Evolutionary conservation across 2,888 invertebrate genomes (phyloP).

Genomic region (Cheilosia scutellata): DNA sequence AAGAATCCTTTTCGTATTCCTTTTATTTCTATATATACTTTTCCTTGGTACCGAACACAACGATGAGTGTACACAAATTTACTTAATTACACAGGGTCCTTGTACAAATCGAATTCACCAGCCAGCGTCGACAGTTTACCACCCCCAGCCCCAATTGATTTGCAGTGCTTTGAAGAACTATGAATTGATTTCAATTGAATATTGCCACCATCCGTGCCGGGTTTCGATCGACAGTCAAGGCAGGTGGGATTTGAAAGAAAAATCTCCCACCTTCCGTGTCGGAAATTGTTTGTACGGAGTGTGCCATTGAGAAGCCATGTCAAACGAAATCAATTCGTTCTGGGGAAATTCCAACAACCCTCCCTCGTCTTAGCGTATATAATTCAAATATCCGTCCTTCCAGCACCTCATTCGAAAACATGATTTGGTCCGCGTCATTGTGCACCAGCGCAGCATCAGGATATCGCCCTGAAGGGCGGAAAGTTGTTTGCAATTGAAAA

Average conservation of each 20-base stretch:
- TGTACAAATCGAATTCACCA: constrained; percentile 25
- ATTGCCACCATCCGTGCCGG: constrained; percentile 17
- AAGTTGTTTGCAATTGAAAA: constrained; percentile 69
- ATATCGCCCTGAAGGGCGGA: constrained; percentile 21
- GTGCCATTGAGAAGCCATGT: constrained; percentile 17
- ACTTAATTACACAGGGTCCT: constrained; percentile 46
- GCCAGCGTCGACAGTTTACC: not conserved
- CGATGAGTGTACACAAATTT: constrained; percentile 21
- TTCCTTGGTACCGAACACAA: not conserved
- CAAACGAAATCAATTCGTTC: constrained; percentile 61
- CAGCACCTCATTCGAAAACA: constrained; percentile 37
- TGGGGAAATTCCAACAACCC: not conserved
- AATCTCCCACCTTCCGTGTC: not conserved
- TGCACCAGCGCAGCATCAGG: constrained; percentile 23
- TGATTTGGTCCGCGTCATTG: constrained; percentile 45
- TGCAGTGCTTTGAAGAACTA: constrained; percentile 27
- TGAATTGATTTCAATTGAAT: constrained; percentile 56
- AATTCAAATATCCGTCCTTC: constrained; percentile 53
- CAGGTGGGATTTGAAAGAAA: not conserved
- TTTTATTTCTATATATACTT: not conserved
- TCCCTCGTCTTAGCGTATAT: not conserved
- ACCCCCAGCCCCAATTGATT: not conserved
- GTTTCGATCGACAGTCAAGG: constrained; percentile 21
- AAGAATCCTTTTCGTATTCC: constrained; percentile 18
- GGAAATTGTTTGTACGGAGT: constrained; percentile 30